A percentile compares a stretch with the other conserved stretches of the same genome.
phyloP scores from a whole-genome alignment of 37 sponge, comb jelly and placozoan species.

The Tethya wilhelma region DNA sequence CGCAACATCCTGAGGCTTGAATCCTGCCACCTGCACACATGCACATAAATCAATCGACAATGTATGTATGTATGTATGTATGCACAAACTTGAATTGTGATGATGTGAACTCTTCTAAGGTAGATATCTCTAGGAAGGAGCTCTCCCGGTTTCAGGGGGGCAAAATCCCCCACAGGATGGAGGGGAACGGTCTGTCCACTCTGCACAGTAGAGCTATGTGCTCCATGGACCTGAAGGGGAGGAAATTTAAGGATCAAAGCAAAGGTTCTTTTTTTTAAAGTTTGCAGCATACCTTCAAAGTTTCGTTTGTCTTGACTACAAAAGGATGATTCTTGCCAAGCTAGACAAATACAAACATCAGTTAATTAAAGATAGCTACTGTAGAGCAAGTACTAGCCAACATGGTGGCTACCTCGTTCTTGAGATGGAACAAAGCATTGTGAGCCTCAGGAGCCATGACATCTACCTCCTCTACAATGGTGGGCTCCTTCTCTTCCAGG shows the following conservation, averaged over 20 bases:
- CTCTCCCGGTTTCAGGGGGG: conserved; percentile 16
- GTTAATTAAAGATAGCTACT: not conserved
- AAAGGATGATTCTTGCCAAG: conserved; percentile 22
- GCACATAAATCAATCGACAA: not conserved
- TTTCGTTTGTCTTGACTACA: conserved; percentile 8
- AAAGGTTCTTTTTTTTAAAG: too few relatives aligned
- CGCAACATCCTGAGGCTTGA: conserved; percentile 12
- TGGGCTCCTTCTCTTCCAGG: not conserved
- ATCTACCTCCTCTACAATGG: conserved; percentile 16
- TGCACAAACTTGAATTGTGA: conserved; percentile 1
- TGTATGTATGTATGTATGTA: not conserved
- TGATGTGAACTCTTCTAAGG: conserved; percentile 15
- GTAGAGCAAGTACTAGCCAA: not conserved
- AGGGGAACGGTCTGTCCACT: conserved; percentile 1
- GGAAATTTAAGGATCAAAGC: not conserved
- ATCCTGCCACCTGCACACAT: conserved; percentile 24
- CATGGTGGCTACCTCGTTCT: conserved; percentile 19
- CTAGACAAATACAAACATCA: conserved; percentile 2
- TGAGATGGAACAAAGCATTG: conserved; percentile 12
- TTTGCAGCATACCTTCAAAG: conserved; percentile 17
- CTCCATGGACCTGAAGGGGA: conserved; percentile 44
- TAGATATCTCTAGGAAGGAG: conserved; percentile 17
- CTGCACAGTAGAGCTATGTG: not conserved
- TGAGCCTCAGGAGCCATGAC: conserved; percentile 2
- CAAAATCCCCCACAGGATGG: conserved; percentile 12